phyloP scores from a whole-genome alignment of 2,797 vertebrate genomes.

The Gallirallus australis region DNA sequence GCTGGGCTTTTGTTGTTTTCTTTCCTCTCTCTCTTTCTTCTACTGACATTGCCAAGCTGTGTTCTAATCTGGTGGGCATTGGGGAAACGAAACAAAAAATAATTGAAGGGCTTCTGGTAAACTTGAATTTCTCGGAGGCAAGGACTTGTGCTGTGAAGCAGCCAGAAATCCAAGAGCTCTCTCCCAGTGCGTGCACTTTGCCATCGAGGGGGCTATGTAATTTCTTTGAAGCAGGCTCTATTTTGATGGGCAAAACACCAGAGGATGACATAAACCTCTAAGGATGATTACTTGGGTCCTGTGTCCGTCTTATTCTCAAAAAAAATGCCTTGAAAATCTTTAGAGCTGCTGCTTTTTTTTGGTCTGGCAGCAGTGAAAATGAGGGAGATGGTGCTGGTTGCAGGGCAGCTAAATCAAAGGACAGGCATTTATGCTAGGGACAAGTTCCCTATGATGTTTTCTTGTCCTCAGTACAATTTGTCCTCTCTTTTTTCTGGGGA shows the following conservation, averaged over 20 bases:
- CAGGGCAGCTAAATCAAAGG: constrained; percentile 7
- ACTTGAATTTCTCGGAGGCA: constrained; percentile 45
- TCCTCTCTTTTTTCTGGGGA: neutral
- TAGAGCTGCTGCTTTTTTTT: constrained; percentile 40
- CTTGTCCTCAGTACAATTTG: neutral
- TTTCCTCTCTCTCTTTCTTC: constrained; percentile 43
- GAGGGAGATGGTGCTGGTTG: neutral
- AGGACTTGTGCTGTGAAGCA: constrained; percentile 51
- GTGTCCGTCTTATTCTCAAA: constrained; percentile 42
- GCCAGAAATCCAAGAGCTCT: constrained; percentile 57
- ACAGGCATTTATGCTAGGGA: neutral
- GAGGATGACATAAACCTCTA: constrained; percentile 70
- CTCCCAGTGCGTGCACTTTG: constrained; percentile 66
- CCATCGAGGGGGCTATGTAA: constrained; percentile 56
- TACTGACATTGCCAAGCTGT: constrained; percentile 56
- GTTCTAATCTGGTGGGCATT: constrained; percentile 54
- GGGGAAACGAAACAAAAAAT: constrained; percentile 42
- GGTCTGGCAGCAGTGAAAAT: constrained; percentile 15
- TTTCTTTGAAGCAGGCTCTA: constrained; percentile 76
- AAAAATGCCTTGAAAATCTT: constrained; percentile 25
- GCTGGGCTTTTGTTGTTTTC: neutral
- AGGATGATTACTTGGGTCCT: constrained; percentile 65
- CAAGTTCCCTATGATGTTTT: neutral
- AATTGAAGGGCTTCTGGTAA: constrained; percentile 28
- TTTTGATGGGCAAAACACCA: constrained; percentile 78